A percentile compares a stretch with the other conserved stretches of the same genome.
Evolutionary conservation across 2,888 invertebrate species (phyloP).

Genomic region (Apamea monoglypha): DNA sequence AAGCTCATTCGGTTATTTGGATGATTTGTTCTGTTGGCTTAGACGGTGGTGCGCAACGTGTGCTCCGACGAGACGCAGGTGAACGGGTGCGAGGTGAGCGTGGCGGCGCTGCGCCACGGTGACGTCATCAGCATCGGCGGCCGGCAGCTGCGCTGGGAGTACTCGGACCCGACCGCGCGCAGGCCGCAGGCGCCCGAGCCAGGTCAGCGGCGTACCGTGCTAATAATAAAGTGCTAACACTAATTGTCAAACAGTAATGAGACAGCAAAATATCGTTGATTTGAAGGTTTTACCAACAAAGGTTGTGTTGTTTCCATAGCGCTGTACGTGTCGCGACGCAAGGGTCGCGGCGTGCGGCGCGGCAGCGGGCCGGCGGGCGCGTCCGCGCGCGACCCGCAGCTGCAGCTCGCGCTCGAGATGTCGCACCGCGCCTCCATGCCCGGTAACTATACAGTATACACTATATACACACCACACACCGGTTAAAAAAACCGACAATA

Average conservation of each 20-base stretch:
- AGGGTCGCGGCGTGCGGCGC: slow-evolving; percentile 22
- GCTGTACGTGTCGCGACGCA: slow-evolving; percentile 46
- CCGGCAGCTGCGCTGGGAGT: slow-evolving; percentile 85
- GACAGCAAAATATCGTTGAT: neutral
- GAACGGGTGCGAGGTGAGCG: slow-evolving; percentile 82
- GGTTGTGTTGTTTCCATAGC: slow-evolving; percentile 22
- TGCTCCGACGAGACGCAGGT: slow-evolving; percentile 82
- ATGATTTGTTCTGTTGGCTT: slow-evolving; percentile 1
- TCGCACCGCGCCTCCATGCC: slow-evolving; percentile 76
- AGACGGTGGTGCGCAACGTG: slow-evolving; percentile 87
- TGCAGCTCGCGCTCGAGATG: slow-evolving; percentile 73
- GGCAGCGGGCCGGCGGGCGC: slow-evolving; percentile 46
- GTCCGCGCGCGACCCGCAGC: slow-evolving; percentile 53
- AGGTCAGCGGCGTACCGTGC: slow-evolving; percentile 15
- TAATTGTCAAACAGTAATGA: neutral
- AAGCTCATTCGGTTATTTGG: neutral
- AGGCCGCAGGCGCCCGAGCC: slow-evolving; percentile 63
- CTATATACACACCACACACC: neutral
- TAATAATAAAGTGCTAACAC: neutral
- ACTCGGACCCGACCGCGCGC: slow-evolving; percentile 66
- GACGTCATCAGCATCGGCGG: slow-evolving; percentile 84
- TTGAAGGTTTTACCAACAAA: neutral
- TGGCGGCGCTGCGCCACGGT: slow-evolving; percentile 83
- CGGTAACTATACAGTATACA: slow-evolving; percentile 50
- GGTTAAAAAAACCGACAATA: too few species aligned